phyloP scores from a whole-genome alignment of 2,888 invertebrate genomes.

The Polyommatus icarus region DNA sequence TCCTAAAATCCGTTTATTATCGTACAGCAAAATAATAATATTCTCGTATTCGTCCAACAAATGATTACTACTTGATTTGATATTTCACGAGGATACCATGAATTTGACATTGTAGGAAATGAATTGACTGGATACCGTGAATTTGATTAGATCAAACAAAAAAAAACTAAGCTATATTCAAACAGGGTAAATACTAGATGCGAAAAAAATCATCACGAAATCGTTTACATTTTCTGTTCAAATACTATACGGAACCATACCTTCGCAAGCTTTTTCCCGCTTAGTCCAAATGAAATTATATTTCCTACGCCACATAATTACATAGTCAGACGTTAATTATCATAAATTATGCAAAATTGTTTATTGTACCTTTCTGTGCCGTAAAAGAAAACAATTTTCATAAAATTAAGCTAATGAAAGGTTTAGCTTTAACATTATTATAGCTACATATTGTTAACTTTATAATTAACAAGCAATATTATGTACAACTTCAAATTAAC shows the following conservation, averaged over 20 bases:
- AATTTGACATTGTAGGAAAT: too few relatives aligned
- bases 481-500: too few relatives aligned
- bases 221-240: background rate
- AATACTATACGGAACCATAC: background rate
- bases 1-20: too few relatives aligned
- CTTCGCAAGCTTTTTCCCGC: background rate
- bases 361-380: background rate
- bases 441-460: background rate
- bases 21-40: too few relatives aligned
- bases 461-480: background rate
- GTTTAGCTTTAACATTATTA: slow-evolving; percentile 1
- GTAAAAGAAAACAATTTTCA: slow-evolving; percentile 12
- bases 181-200: too few relatives aligned
- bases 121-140: too few relatives aligned
- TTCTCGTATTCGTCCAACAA: too few relatives aligned
- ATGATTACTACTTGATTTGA: too few relatives aligned
- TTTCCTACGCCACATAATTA: slow-evolving; percentile 13
- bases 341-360: slow-evolving; percentile 14
- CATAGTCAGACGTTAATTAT: slow-evolving; percentile 5
- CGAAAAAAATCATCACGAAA: background rate
- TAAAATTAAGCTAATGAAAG: slow-evolving; percentile 16
- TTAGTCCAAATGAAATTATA: background rate
- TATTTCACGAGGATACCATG: too few relatives aligned
- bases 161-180: too few relatives aligned
- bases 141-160: too few relatives aligned